These are phyloP conservation scores for Lepidocyrtinus sp. DNA, from an alignment of 2,888 invertebrate genomes.

Conservation along the genomic window DNA sequence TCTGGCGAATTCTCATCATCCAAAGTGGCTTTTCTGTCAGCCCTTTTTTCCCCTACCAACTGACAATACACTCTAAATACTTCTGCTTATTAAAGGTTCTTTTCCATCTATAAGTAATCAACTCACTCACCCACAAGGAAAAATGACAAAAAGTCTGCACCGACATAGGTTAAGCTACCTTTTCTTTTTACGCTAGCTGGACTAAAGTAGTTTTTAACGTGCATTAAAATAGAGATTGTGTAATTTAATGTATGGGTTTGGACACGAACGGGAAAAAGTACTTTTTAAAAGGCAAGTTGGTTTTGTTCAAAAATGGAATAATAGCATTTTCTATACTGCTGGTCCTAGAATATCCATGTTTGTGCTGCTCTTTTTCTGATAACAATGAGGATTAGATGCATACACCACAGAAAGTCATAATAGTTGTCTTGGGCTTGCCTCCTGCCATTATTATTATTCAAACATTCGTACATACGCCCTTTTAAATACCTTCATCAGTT, in stretches of 20 bases:
- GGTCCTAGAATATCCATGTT: not conserved
- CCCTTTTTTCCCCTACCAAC: not conserved
- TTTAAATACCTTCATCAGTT: constrained; percentile 54
- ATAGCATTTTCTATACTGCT: not conserved
- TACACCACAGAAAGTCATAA: constrained; percentile 55
- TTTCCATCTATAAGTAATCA: not conserved
- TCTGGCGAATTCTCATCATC: constrained; percentile 55
- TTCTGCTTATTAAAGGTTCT: not conserved
- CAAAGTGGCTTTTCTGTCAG: constrained; percentile 36
- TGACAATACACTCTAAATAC: not conserved
- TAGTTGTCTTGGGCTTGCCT: constrained; percentile 53
- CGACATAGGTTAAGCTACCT: not conserved
- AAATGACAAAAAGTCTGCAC: not conserved
- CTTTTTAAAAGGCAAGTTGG: constrained; percentile 6
- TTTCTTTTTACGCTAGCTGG: not conserved
- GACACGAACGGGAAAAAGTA: not conserved
- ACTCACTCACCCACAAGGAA: not conserved
- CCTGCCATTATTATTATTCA: constrained; percentile 51
- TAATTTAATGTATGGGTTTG: constrained; percentile 13
- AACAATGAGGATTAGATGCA: constrained; percentile 43
- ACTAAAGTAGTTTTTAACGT: constrained; percentile 8
- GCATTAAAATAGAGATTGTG: constrained; percentile 3
- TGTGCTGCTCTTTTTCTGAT: constrained; percentile 10
- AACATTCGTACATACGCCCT: constrained; percentile 51
- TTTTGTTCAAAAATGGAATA: constrained; percentile 10